These are phyloP conservation scores for Hypselothyrea guttata DNA, from an alignment of 2,888 invertebrate genomes.

Conservation along the genomic window DNA sequence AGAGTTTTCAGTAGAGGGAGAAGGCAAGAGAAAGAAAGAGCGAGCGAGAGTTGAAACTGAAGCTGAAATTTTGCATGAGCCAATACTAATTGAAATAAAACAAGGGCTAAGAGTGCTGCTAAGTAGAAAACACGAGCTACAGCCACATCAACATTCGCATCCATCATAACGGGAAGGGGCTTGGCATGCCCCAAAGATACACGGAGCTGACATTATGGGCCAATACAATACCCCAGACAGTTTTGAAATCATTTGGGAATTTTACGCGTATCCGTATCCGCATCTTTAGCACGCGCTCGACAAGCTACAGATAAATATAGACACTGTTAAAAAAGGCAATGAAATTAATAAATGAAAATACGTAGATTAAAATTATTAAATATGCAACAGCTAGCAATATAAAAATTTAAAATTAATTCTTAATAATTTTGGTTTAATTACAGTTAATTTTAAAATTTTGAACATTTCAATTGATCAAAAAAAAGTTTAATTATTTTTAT, in stretches of 20 bases:
- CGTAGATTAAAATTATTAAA: no score
- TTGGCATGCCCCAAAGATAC: conserved; percentile 12
- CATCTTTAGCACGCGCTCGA: conserved; percentile 44
- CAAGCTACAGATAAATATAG: conserved; percentile 13
- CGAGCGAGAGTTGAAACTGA: no score
- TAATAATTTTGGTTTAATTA: no score
- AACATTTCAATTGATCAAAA: no score
- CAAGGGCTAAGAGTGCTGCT: conserved; percentile 33
- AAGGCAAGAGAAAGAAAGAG: background rate
- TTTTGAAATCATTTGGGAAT: conserved; percentile 66
- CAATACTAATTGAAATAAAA: conserved; percentile 68
- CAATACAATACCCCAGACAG: conserved; percentile 26
- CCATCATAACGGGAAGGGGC: conserved; percentile 45
- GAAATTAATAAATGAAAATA: no score
- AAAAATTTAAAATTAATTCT: no score
- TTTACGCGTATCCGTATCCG: conserved; percentile 61
- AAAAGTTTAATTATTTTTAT: no score
- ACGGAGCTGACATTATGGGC: no score
- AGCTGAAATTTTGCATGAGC: conserved; percentile 49
- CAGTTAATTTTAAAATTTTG: no score
- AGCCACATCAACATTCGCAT: conserved; percentile 40
- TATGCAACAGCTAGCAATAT: no score
- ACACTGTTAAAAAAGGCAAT: background rate
- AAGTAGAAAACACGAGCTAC: conserved; percentile 8
- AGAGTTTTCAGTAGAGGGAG: background rate